Conservation (phyloP, 2,888 invertebrate genomes). For the Encarsia formosa region DNA sequence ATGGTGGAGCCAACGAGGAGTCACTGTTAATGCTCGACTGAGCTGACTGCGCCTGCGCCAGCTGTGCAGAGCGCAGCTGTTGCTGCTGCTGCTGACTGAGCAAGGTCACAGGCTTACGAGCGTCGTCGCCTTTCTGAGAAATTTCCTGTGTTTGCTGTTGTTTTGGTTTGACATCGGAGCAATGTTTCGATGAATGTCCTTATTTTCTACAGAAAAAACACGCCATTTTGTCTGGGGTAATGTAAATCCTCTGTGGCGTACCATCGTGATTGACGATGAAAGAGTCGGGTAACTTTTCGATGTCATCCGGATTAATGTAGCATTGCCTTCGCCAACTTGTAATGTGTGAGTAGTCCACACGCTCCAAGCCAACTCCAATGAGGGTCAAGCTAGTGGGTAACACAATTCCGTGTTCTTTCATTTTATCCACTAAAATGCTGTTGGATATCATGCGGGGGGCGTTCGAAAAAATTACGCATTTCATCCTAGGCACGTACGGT, state of each 20-base stretch:
- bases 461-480: too few species aligned
- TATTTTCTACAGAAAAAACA: neutral
- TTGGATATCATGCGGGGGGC: too few species aligned
- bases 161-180: too few species aligned
- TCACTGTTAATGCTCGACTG: neutral
- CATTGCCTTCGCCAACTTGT: too few species aligned
- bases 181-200: neutral
- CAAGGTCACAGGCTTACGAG: neutral
- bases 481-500: too few species aligned
- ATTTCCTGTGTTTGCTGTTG: too few species aligned
- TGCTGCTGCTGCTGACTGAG: neutral
- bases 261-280: neutral
- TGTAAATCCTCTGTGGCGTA: neutral
- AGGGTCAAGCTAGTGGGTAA: neutral
- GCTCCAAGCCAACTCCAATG: neutral
- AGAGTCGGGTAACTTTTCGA: neutral
- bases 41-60: neutral
- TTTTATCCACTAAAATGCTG: too few species aligned
- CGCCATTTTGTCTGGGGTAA: neutral
- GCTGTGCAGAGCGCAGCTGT: neutral
- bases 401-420: neutral
- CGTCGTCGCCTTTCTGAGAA: too few species aligned
- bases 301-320: neutral
- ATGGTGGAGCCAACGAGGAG: neutral
- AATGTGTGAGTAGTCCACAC: too few species aligned